phyloP scores from a whole-genome alignment of 2,113 vertebrate genomes.

The Hippocampus guttulatus region DNA sequence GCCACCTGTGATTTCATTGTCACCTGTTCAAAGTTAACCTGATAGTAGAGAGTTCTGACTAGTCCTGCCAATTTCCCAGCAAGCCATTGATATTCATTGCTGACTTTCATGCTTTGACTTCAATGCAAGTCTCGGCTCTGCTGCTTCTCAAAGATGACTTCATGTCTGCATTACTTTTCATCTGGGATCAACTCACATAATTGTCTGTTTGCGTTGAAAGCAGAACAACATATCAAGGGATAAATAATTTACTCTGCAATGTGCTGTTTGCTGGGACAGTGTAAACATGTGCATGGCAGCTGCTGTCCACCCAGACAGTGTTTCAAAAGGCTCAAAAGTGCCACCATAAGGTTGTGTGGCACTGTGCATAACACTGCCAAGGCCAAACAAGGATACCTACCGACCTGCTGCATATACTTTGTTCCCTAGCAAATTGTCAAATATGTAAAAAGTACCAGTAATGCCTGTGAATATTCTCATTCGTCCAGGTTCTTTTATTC shows the following conservation, averaged over 20 bases:
- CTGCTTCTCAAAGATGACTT: constrained; percentile 18
- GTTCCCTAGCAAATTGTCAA: background rate
- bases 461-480: background rate
- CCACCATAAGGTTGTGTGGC: background rate
- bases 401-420: background rate
- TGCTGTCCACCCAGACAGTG: background rate
- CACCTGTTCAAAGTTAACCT: constrained; percentile 23
- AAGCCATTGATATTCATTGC: background rate
- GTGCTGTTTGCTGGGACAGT: constrained; percentile 29
- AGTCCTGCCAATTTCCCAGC: constrained; percentile 12
- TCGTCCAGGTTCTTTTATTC: background rate
- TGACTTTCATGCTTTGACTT: constrained; percentile 16
- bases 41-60: constrained; percentile 18
- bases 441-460: background rate
- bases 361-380: background rate
- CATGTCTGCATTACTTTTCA: constrained; percentile 34
- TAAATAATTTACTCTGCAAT: constrained; percentile 28
- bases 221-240: constrained; percentile 28
- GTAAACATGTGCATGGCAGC: constrained; percentile 26
- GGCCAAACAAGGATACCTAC: background rate
- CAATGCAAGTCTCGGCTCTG: constrained; percentile 22
- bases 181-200: constrained; percentile 27
- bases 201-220: constrained; percentile 36
- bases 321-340: background rate
- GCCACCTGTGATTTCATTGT: constrained; percentile 13